Percentiles rank a stretch among this genome's conserved stretches.
phyloP scores from a whole-genome alignment of 2,888 invertebrate species.

The Aphodius granarius region DNA sequence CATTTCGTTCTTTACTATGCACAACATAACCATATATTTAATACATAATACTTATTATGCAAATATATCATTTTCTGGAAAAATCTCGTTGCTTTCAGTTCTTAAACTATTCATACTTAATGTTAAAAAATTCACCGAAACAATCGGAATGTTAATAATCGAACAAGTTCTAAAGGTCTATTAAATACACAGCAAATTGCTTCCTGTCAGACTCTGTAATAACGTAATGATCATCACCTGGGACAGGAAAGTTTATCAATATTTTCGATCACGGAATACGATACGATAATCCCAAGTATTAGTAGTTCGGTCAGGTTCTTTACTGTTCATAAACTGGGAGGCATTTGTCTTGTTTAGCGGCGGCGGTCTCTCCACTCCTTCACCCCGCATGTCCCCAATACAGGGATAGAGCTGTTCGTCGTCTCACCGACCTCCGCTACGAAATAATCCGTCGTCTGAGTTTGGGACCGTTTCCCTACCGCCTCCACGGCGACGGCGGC shows the following conservation, averaged over 20 bases:
- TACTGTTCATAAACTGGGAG: constrained; percentile 32
- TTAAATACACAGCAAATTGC: neutral
- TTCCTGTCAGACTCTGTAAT: neutral
- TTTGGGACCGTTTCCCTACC: neutral
- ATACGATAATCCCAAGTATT: constrained; percentile 28
- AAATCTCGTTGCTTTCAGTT: no score
- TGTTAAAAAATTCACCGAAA: no score
- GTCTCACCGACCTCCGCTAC: neutral
- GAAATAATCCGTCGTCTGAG: neutral
- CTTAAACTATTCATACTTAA: no score
- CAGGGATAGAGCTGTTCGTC: neutral
- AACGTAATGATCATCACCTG: neutral
- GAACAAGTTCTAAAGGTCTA: neutral
- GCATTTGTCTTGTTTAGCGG: constrained; percentile 33
- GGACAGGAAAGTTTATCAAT: constrained; percentile 40
- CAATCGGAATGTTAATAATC: no score
- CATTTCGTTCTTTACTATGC: no score
- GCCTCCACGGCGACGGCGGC: no score
- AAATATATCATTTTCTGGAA: no score
- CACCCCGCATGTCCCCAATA: neutral
- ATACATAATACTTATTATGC: no score
- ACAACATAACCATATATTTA: no score
- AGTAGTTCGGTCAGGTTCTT: constrained; percentile 33
- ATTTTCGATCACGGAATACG: constrained; percentile 31
- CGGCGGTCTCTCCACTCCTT: neutral